phyloP scores from a whole-genome alignment of 2,113 vertebrate genomes.

The Onychostoma macrolepis region DNA sequence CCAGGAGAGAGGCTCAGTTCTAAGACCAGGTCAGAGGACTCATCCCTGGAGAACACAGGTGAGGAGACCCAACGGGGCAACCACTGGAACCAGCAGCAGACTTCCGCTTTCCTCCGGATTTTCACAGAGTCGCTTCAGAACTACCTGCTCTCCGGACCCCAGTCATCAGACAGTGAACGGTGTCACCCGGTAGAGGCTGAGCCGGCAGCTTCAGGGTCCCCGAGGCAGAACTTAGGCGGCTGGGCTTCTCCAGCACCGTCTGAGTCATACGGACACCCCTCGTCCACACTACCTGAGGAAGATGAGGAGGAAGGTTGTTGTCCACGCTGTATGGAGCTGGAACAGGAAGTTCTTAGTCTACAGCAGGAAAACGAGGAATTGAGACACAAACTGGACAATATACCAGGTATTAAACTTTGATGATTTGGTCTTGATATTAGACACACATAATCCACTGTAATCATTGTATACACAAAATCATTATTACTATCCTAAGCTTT shows the following conservation, averaged over 20 bases:
- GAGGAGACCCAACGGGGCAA: conserved; percentile 81
- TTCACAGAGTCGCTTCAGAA: conserved; percentile 97
- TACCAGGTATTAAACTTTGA: conserved; percentile 83
- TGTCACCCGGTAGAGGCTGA: conserved; percentile 81
- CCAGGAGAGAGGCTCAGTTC: conserved; percentile 75
- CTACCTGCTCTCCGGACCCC: conserved; percentile 83
- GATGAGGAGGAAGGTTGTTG: conserved; percentile 94
- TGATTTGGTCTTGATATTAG: background rate
- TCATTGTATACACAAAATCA: background rate
- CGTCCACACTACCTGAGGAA: conserved; percentile 93
- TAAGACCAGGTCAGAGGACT: conserved; percentile 80
- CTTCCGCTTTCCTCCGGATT: conserved; percentile 91
- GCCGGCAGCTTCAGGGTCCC: conserved; percentile 83
- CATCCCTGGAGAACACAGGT: conserved; percentile 80
- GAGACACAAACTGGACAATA: conserved; percentile 89
- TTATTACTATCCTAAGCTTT: background rate
- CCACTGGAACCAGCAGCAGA: conserved; percentile 91
- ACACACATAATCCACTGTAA: background rate
- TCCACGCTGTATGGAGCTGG: conserved; percentile 93
- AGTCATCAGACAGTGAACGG: conserved; percentile 81
- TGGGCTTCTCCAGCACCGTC: conserved; percentile 96
- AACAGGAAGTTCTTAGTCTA: conserved; percentile 95
- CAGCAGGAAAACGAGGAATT: conserved; percentile 99
- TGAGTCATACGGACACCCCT: conserved; percentile 95
- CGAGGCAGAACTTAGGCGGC: conserved; percentile 87